Base-by-base conservation (phyloP, 2,797 vertebrate genomes). In the Caiman crocodilus region DNA sequence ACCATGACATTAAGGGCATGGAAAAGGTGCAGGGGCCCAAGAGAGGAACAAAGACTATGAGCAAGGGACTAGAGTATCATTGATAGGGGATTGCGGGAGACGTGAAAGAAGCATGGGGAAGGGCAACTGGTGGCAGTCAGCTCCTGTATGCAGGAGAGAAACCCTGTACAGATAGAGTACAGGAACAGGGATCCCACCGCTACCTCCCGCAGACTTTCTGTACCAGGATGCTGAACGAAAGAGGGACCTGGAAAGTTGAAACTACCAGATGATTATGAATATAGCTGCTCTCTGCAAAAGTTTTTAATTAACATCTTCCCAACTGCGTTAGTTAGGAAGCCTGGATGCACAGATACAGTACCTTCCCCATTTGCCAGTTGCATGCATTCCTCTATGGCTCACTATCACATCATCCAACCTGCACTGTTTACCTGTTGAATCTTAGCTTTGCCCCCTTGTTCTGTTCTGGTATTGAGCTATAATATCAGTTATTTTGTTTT, bases 181-280 rank as follows among this genome's bases (percentile, higher is more conserved):
- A 5, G 2, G 35, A 82, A 82, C 56, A 86, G 11, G 20, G 23
- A 55, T 88, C 87, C 57, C 42, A 11, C 42, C 3, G 10, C 42
- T 50, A 10, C 63, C 30, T 30, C 4, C 64, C 7, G 50, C 1
- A 0, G 17, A 69, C 20, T 63, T 60, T 75, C 57, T 76, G 6
- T 4, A 0, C 32, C n/a, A 84, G 9, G 5, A 56, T 9, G 77
- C 15, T 0, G 64, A 0, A 42, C 4, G 21, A 64, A 28, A 4
- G 23, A 81, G 76, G 84, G 21, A 30, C 42, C 42, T 50, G 42
- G 42, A 50, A 50, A 50, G 42, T 10, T 11, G 42, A 50, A 10
- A 50, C 42, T 50, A 50, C 10, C 11, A 50, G 42, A 50, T 50
- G 42, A 50, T 50, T 50, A 50, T 50, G 42, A 50, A 50, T 50